Evolutionary conservation across 37 sponge, comb jelly and placozoan genomes (phyloP).

Genomic region (Cladorhizidae sp.): DNA sequence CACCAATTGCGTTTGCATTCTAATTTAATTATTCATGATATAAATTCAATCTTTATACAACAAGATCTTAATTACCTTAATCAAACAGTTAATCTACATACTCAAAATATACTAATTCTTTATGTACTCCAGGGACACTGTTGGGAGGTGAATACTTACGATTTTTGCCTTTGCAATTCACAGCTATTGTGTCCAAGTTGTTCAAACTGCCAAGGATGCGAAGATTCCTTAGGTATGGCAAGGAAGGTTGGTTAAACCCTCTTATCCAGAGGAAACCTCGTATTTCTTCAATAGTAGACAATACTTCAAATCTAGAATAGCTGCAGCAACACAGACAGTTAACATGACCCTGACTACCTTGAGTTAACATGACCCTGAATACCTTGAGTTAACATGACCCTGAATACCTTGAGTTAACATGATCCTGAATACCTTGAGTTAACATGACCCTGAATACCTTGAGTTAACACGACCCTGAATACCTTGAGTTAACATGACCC

Average conservation of each 20-base stretch:
- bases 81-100: background rate
- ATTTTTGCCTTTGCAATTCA: background rate
- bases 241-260: background rate
- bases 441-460: too few relatives aligned
- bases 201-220: constrained; percentile 17
- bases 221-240: constrained; percentile 56
- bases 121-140: too few relatives aligned
- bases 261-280: constrained; percentile 35
- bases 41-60: background rate
- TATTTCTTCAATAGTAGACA: constrained; percentile 52
- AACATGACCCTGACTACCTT: too few relatives aligned
- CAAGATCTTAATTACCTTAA: background rate
- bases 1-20: background rate
- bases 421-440: too few relatives aligned
- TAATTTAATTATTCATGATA: background rate
- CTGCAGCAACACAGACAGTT: background rate
- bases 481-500: too few relatives aligned
- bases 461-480: too few relatives aligned
- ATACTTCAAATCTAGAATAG: background rate
- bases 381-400: too few relatives aligned
- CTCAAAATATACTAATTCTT: too few relatives aligned
- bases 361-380: too few relatives aligned
- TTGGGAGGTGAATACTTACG: too few relatives aligned
- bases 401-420: too few relatives aligned
- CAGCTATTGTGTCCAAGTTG: background rate